Conservation (phyloP, 2,888 invertebrate species). For the Ophioninae sp. region DNA sequence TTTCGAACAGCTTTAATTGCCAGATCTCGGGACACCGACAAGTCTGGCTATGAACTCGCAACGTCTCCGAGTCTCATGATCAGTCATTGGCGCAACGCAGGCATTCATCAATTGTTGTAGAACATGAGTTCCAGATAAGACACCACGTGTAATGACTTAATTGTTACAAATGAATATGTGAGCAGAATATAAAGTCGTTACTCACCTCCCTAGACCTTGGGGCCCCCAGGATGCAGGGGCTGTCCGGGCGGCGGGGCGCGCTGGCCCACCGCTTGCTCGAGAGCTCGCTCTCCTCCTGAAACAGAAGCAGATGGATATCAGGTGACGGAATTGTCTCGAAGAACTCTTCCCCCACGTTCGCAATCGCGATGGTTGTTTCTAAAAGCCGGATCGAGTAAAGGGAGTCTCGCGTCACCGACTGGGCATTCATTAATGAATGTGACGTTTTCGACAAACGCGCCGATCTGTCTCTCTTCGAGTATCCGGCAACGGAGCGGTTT, state of each 20-base stretch:
- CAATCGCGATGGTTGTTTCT: neutral
- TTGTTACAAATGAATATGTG: neutral
- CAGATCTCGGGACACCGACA: neutral
- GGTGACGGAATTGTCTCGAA: neutral
- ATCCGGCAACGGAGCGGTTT: slow-evolving; percentile 49
- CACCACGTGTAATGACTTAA: neutral
- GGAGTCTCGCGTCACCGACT: neutral
- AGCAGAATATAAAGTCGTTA: neutral
- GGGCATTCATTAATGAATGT: slow-evolving; percentile 21
- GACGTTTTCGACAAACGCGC: slow-evolving; percentile 19
- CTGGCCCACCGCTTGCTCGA: slow-evolving; percentile 87
- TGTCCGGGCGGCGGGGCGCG: slow-evolving; percentile 85
- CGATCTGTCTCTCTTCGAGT: slow-evolving; percentile 10
- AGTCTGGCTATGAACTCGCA: neutral
- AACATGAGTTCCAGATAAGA: neutral
- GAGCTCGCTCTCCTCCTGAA: slow-evolving; percentile 87
- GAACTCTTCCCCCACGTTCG: neutral
- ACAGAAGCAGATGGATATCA: slow-evolving; percentile 73
- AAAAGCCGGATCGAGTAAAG: neutral
- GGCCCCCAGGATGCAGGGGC: slow-evolving; percentile 80
- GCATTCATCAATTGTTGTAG: neutral
- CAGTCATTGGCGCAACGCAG: neutral
- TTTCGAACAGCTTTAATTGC: neutral
- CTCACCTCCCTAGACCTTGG: slow-evolving; percentile 80
- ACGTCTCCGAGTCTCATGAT: neutral